phyloP scores from a whole-genome alignment of 1,140 invertebrate species.

The Adoxophyes honmai region DNA sequence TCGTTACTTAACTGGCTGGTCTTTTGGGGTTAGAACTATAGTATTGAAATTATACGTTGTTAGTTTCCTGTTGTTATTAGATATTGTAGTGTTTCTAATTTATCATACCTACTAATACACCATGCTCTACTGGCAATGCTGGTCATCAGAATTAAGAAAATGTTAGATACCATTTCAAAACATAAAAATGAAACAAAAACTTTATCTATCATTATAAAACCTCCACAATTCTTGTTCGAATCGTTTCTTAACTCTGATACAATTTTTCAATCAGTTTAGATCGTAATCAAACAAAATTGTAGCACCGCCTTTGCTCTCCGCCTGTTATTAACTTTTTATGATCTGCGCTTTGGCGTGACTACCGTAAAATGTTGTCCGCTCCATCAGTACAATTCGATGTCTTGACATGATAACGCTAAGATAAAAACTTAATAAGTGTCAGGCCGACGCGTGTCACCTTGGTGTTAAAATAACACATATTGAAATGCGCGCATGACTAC shows the following conservation, averaged over 20 bases:
- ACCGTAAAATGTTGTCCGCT: not conserved
- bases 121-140: too few species aligned
- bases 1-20: too few species aligned
- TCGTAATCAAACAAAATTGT: not conserved
- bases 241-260: not conserved
- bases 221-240: not conserved
- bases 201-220: not conserved
- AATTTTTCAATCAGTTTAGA: conserved; percentile 1
- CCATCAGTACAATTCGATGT: not conserved
- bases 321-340: conserved; percentile 5
- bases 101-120: too few species aligned
- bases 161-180: too few species aligned
- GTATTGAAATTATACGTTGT: too few species aligned
- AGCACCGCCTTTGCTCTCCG: not conserved
- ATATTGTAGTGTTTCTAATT: too few species aligned
- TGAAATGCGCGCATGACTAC: too few species aligned
- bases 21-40: too few species aligned
- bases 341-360: not conserved
- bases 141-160: too few species aligned
- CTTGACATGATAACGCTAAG: not conserved
- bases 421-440: not conserved
- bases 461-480: too few species aligned
- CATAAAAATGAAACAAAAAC: too few species aligned
- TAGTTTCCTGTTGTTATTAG: too few species aligned
- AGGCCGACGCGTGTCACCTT: not conserved